These are phyloP conservation scores for Limnephilus lunatus DNA, from an alignment of 2,888 invertebrate species.

Conservation along the genomic window DNA sequence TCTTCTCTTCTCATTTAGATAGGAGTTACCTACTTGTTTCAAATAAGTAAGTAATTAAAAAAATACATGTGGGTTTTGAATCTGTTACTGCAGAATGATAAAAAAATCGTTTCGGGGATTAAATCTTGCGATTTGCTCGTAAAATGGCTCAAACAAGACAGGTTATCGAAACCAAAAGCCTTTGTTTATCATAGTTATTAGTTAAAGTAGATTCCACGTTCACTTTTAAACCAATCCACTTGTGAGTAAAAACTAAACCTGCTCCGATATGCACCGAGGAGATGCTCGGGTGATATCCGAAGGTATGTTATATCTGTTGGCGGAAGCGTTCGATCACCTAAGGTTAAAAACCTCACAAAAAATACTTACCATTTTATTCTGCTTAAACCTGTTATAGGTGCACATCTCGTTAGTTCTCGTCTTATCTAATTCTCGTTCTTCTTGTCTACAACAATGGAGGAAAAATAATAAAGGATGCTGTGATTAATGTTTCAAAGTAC, in stretches of 20 bases:
- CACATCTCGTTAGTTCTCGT: not conserved
- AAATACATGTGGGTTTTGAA: not conserved
- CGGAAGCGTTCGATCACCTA: conserved; percentile 45
- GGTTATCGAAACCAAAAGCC: conserved; percentile 28
- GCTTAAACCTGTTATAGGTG: conserved; percentile 60
- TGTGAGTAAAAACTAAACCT: conserved; percentile 30
- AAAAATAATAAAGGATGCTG: not conserved
- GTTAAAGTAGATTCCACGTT: conserved; percentile 19
- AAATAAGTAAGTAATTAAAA: not conserved
- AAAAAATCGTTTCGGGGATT: not conserved
- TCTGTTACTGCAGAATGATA: not conserved
- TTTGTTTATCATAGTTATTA: conserved; percentile 16
- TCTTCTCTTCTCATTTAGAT: not conserved
- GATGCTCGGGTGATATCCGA: conserved; percentile 24
- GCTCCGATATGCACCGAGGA: conserved; percentile 12
- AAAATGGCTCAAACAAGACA: not conserved
- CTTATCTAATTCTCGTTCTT: not conserved
- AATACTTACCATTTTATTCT: conserved; percentile 66
- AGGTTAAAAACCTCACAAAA: conserved; percentile 64
- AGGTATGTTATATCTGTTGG: conserved; percentile 6
- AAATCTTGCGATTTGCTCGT: not conserved
- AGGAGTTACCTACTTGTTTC: not conserved
- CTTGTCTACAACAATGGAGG: not conserved
- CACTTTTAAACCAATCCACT: conserved; percentile 36
- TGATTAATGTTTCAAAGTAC: not conserved